These are phyloP conservation scores for Acanthisitta chloris DNA, from an alignment of 2,113 vertebrate species.

Conservation along the genomic window DNA sequence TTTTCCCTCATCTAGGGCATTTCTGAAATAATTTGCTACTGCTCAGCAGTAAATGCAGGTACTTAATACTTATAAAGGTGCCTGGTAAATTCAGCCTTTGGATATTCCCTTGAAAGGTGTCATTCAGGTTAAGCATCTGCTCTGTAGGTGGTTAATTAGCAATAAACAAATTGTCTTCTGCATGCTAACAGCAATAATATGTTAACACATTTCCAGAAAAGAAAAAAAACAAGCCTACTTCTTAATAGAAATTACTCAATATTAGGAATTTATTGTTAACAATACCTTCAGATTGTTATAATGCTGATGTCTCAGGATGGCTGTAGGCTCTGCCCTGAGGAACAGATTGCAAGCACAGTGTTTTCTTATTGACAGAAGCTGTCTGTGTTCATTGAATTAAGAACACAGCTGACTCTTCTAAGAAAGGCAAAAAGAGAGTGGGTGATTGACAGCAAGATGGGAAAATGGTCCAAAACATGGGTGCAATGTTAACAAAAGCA, in stretches of 20 bases:
- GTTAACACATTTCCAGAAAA: background rate
- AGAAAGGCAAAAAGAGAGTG: background rate
- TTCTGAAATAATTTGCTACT: slow-evolving; percentile 24
- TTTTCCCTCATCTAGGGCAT: background rate
- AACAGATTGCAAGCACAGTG: background rate
- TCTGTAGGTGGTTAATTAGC: slow-evolving; percentile 21
- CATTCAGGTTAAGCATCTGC: slow-evolving; percentile 12
- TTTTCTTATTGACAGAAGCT: background rate
- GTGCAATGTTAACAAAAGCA: background rate
- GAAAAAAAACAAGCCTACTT: background rate
- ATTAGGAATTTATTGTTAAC: background rate
- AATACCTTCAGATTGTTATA: background rate
- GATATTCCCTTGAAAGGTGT: background rate
- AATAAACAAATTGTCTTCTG: slow-evolving; percentile 23
- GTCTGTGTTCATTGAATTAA: background rate
- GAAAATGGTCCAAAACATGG: background rate
- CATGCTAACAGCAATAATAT: background rate
- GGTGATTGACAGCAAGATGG: background rate
- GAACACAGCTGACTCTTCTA: background rate
- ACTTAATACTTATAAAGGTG: background rate
- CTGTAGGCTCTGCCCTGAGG: background rate
- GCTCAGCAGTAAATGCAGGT: background rate
- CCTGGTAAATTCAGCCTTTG: background rate
- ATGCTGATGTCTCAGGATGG: background rate
- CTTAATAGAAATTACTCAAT: background rate